Evolutionary conservation across 23 tunicate genomes (phyloP).

Genomic region (Halocynthia aurantium): DNA sequence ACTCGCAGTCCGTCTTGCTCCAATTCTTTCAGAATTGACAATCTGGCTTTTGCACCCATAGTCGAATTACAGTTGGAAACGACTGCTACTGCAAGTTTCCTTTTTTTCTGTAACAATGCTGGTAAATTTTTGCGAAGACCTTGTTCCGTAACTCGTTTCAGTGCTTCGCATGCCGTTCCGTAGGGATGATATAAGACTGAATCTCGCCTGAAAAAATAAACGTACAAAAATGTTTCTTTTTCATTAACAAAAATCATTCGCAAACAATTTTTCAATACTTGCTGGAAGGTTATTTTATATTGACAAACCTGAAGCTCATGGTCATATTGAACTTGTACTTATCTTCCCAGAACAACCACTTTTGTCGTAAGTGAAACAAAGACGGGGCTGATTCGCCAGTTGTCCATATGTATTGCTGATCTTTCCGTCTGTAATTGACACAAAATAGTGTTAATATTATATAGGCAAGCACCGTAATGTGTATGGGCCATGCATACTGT

Average conservation of each 20-base stretch:
- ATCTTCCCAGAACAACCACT: conserved; percentile 9
- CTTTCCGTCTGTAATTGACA: conserved; percentile 11
- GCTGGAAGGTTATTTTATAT: no score
- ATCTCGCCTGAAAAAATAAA: not conserved
- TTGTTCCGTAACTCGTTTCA: not conserved
- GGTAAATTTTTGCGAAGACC: not conserved
- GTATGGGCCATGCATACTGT: no score
- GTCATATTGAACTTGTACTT: conserved; percentile 14
- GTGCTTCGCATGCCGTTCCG: conserved; percentile 11
- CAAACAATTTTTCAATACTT: no score
- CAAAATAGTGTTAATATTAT: not conserved
- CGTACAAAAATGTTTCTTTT: no score
- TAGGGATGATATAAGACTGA: conserved; percentile 12
- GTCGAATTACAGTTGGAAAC: conserved; percentile 22
- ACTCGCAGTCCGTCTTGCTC: not conserved
- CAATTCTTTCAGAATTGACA: not conserved
- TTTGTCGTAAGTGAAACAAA: conserved; percentile 10
- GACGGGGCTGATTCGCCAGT: conserved; percentile 15
- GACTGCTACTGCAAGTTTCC: conserved; percentile 19
- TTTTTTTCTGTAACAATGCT: conserved; percentile 1
- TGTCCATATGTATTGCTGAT: conserved; percentile 12
- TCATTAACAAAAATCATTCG: no score
- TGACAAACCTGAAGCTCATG: conserved; percentile 5
- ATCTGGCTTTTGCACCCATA: conserved; percentile 1
- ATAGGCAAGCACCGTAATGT: no score